Percentiles rank a stretch among this genome's conserved stretches.
phyloP scores from a whole-genome alignment of 2,888 invertebrate species.

The Ochropacha duplaris region DNA sequence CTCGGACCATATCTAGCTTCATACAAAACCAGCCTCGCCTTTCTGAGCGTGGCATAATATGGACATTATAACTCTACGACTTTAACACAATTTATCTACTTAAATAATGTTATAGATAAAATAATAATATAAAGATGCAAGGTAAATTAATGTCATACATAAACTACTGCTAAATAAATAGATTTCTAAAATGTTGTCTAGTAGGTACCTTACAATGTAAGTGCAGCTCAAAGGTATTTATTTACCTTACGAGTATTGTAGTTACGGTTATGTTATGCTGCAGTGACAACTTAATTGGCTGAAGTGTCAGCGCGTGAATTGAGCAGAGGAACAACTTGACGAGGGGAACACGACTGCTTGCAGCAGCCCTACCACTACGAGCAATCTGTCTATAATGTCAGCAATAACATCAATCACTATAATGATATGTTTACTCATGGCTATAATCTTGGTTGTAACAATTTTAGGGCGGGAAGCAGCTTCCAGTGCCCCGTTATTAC shows the following conservation, averaged over 20 bases:
- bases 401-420: not conserved
- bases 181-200: not conserved
- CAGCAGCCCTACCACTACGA: slow-evolving; percentile 12
- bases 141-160: not conserved
- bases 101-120: not conserved
- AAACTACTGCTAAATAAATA: not conserved
- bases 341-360: slow-evolving; percentile 29
- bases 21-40: not conserved
- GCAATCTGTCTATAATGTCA: not conserved
- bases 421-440: not conserved
- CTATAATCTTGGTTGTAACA: not conserved
- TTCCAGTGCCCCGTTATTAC: too few relatives aligned
- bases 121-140: not conserved
- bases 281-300: slow-evolving; percentile 71
- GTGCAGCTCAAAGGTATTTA: slow-evolving; percentile 19
- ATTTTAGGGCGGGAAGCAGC: not conserved
- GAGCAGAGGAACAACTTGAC: slow-evolving; percentile 43
- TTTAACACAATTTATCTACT: not conserved
- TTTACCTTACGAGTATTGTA: too few relatives aligned
- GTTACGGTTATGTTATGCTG: slow-evolving; percentile 42
- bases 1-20: not conserved
- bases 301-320: slow-evolving; percentile 54
- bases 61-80: not conserved
- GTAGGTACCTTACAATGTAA: not conserved
- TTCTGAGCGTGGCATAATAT: not conserved